Conservation (phyloP, 2,888 invertebrate genomes). For the Mellilla xanthometata region DNA sequence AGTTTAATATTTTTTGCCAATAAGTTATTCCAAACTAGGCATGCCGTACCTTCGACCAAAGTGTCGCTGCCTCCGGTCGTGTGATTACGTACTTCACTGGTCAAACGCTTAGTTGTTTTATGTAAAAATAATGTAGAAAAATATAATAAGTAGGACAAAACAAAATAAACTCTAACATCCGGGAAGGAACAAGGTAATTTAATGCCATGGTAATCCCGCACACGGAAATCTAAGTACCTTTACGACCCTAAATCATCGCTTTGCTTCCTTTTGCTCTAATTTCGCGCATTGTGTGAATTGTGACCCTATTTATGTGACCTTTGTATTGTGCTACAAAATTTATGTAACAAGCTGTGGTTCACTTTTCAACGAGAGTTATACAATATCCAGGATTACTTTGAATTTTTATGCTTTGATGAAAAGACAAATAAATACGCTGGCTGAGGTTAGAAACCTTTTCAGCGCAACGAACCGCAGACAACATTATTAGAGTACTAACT, state of each 20-base stretch:
- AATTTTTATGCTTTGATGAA: constrained; percentile 23
- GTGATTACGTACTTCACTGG: too few species aligned
- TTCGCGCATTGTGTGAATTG: constrained; percentile 42
- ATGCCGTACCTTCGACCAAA: too few species aligned
- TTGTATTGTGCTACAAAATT: constrained; percentile 41
- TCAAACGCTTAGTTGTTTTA: too few species aligned
- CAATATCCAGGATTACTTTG: not conserved
- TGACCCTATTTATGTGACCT: constrained; percentile 50
- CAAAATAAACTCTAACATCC: constrained; percentile 5
- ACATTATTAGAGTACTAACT: constrained; percentile 5
- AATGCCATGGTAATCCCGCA: constrained; percentile 19
- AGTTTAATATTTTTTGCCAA: too few species aligned
- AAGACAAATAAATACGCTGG: constrained; percentile 14
- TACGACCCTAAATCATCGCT: constrained; percentile 23
- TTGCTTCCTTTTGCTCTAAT: constrained; percentile 34
- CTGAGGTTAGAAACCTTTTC: constrained; percentile 8
- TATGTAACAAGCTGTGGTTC: constrained; percentile 33
- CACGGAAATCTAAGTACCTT: constrained; percentile 21
- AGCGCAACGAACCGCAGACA: constrained; percentile 1
- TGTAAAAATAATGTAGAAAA: too few species aligned
- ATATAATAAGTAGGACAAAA: not conserved
- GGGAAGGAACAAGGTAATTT: constrained; percentile 20
- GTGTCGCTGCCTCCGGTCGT: too few species aligned
- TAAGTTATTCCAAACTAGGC: too few species aligned
- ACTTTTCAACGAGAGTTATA: constrained; percentile 1